Evolutionary conservation across 2,888 invertebrate genomes (phyloP).

Genomic region (Drosophila helvetica): DNA sequence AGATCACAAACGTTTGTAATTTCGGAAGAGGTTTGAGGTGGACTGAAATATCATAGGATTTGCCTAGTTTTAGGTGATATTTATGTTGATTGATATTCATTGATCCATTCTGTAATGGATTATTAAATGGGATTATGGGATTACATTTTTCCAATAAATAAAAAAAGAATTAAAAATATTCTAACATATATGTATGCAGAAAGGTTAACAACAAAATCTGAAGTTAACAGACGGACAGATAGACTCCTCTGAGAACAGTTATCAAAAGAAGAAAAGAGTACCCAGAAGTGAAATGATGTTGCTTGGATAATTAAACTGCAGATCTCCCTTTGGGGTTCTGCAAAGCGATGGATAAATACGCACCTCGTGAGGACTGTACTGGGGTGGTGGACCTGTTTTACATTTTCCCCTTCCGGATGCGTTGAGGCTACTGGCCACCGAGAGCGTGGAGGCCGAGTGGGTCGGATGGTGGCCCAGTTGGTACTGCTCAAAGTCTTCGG

Average conservation of each 20-base stretch:
- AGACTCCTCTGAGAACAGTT: not conserved
- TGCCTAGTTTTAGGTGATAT: not conserved
- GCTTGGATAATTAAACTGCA: not conserved
- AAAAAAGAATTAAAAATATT: too few relatives aligned
- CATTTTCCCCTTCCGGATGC: conserved; percentile 66
- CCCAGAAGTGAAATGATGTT: not conserved
- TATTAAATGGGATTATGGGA: too few relatives aligned
- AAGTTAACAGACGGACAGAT: not conserved
- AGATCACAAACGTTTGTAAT: not conserved
- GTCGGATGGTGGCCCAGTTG: conserved; percentile 73
- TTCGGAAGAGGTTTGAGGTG: too few relatives aligned
- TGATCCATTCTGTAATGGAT: too few relatives aligned
- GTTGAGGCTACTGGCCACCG: conserved; percentile 71
- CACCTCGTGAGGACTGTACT: conserved; percentile 64
- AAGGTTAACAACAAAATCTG: not conserved
- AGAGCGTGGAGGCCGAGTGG: conserved; percentile 72
- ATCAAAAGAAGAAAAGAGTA: too few relatives aligned
- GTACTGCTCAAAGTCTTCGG: conserved; percentile 77
- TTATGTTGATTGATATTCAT: too few relatives aligned
- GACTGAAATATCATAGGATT: not conserved
- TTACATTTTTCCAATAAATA: too few relatives aligned
- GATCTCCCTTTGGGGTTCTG: not conserved
- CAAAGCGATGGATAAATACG: conserved; percentile 39
- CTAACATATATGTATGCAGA: too few relatives aligned
- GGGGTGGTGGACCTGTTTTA: conserved; percentile 56